Evolutionary conservation across 2,797 vertebrate species (phyloP).

Genomic region (Pseudomugil gertrudae): DNA sequence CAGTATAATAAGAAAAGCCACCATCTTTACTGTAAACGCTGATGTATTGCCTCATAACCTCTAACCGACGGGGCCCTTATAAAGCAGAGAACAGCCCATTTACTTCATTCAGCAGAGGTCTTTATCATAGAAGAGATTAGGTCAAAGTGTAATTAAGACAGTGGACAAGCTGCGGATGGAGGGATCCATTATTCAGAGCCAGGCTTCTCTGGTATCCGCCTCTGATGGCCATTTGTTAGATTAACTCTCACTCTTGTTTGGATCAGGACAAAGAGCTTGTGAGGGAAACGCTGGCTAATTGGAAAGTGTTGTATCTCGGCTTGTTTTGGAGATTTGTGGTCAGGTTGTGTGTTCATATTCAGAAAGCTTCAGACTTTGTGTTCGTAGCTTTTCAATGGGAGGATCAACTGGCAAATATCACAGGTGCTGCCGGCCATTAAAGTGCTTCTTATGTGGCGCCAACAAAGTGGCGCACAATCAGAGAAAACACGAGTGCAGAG

Average conservation of each 20-base stretch:
- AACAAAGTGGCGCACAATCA: slow-evolving; percentile 13
- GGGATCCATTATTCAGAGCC: slow-evolving; percentile 73
- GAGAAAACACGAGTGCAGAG: slow-evolving; percentile 6
- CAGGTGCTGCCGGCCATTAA: slow-evolving; percentile 28
- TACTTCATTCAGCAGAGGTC: slow-evolving; percentile 52
- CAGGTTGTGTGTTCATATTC: slow-evolving; percentile 54
- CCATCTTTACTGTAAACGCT: background rate
- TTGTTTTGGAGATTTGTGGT: slow-evolving; percentile 9
- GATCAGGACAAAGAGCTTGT: slow-evolving; percentile 44
- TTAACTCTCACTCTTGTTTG: slow-evolving; percentile 73
- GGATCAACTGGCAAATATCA: slow-evolving; percentile 45
- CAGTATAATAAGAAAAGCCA: background rate
- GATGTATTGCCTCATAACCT: slow-evolving; percentile 31
- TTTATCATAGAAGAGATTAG: slow-evolving; percentile 52
- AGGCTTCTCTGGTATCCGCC: slow-evolving; percentile 56
- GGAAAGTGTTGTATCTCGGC: slow-evolving; percentile 34
- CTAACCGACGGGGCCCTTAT: slow-evolving; percentile 23
- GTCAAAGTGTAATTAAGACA: slow-evolving; percentile 45
- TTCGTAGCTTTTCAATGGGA: slow-evolving; percentile 7
- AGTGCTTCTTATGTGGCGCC: slow-evolving; percentile 4
- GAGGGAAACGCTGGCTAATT: slow-evolving; percentile 45
- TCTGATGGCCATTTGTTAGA: slow-evolving; percentile 75
- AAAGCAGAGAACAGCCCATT: slow-evolving; percentile 44
- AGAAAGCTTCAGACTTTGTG: slow-evolving; percentile 27
- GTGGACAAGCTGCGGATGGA: slow-evolving; percentile 59